Evolutionary conservation across 2,888 invertebrate species (phyloP).

Genomic region (Spialia ferax): DNA sequence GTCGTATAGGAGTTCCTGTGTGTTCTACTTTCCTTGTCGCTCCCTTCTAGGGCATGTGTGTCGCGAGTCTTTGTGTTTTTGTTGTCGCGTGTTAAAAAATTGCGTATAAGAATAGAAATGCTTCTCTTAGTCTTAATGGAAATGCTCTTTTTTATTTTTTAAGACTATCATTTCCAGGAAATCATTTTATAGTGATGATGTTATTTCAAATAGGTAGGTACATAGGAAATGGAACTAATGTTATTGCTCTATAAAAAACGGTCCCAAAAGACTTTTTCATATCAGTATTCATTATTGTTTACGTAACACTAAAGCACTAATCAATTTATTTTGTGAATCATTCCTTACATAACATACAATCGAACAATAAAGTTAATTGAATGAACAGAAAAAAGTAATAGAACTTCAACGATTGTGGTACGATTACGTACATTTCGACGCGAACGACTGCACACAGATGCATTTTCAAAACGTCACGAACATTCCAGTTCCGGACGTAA

Average conservation of each 20-base stretch:
- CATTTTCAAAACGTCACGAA: constrained; percentile 26
- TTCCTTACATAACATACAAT: neutral
- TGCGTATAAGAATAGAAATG: neutral
- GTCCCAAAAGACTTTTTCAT: too few species aligned
- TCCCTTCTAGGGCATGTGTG: constrained; percentile 32
- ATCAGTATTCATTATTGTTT: too few species aligned
- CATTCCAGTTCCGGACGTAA: constrained; percentile 7
- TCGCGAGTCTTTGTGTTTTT: constrained; percentile 17
- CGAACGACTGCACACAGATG: constrained; percentile 1
- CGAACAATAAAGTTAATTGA: neutral
- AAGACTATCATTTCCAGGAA: neutral
- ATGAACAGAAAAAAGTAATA: neutral
- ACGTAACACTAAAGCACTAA: too few species aligned
- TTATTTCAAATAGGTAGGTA: too few species aligned
- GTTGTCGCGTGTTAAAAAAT: constrained; percentile 19
- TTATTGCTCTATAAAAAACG: too few species aligned
- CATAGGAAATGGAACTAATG: too few species aligned
- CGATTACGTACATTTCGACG: constrained; percentile 6
- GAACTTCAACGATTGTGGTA: neutral
- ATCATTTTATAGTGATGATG: neutral
- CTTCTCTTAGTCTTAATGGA: neutral
- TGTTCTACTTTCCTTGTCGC: constrained; percentile 48
- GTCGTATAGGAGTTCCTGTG: constrained; percentile 48
- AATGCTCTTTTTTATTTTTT: neutral
- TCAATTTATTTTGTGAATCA: too few species aligned